Base-by-base conservation (phyloP, 2,888 invertebrate species). In the Iselma pallidipennis region DNA sequence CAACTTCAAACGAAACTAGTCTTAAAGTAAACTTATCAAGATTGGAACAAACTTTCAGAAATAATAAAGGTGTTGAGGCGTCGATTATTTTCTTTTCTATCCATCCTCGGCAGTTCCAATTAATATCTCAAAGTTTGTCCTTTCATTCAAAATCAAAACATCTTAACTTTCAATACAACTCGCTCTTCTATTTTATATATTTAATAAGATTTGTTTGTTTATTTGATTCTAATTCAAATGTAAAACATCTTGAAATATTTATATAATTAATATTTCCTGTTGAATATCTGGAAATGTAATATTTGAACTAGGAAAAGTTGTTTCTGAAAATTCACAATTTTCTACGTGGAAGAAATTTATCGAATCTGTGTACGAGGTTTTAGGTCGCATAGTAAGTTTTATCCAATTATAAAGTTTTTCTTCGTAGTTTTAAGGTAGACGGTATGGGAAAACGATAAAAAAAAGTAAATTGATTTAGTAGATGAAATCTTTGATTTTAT, bases 341-440 rank as follows among this genome's bases (percentile, higher is more conserved):
- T 16, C 16, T 14, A 5, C 7, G 16, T 1, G 5, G 7, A 14
- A 16, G 16, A 16, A 37, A 37, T 37, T 37, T 37, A 37, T 37
- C 4, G 37, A 37, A 2, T 37, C 16, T 9, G 16, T 10, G n/a
- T n/a, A n/a, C n/a, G 28, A n/a, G 50, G 25, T 29, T 25, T 50
- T 29, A 50, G 26, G 29, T 50, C 50, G 50, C 29, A 26, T 10
- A 19, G 28, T 28, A 50, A 50, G 50, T 50, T 50, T 50, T 50
- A 50, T 50, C 50, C 50, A 50, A 50, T 50, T 50, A 50, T 23
- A 50, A 50, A 50, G 50, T 50, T 50, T 49, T 50, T 50, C 28
- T 29, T 29, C 26, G n/a, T 26, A 28, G 50, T 50, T 26, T 50
- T 50, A 28, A 50, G 50, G 50, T 50, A 29, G 50, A 26, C 16